A percentile compares a stretch with the other conserved stretches of the same genome.
Evolutionary conservation across 2,113 vertebrate species (phyloP).

Genomic region (Aleadryas rufinucha): DNA sequence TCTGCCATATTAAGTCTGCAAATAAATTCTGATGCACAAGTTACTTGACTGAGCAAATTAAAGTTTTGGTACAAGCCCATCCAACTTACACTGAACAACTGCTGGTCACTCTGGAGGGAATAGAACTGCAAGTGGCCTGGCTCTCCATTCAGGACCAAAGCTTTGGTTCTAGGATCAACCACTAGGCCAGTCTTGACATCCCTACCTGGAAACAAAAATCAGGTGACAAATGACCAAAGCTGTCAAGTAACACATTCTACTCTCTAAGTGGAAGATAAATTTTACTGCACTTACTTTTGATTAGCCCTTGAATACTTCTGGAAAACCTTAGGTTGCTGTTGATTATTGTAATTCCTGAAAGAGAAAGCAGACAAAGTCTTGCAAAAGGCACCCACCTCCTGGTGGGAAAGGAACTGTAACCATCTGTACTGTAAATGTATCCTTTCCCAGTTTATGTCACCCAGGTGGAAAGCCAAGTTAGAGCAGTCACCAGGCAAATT

Average conservation of each 20-base stretch:
- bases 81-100: constrained; percentile 89
- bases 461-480: not conserved
- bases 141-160: constrained; percentile 92
- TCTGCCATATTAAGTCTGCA: not conserved
- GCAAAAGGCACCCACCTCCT: not conserved
- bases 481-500: not conserved
- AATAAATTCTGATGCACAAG: not conserved
- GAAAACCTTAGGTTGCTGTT: constrained; percentile 83
- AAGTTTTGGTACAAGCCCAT: not conserved
- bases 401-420: not conserved
- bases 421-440: not conserved
- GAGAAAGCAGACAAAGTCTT: not conserved
- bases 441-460: not conserved
- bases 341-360: constrained; percentile 86
- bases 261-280: not conserved
- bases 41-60: not conserved
- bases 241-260: not conserved
- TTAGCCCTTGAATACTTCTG: constrained; percentile 89
- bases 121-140: constrained; percentile 98
- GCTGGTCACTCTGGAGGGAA: constrained; percentile 88
- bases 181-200: constrained; percentile 80
- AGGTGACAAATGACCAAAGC: not conserved
- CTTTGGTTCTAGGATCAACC: constrained; percentile 89
- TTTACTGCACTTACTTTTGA: constrained; percentile 79
- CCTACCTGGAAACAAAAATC: constrained; percentile 70